Evolutionary conservation across 2,888 invertebrate genomes (phyloP).

Genomic region (Bruchidius siliquastri): DNA sequence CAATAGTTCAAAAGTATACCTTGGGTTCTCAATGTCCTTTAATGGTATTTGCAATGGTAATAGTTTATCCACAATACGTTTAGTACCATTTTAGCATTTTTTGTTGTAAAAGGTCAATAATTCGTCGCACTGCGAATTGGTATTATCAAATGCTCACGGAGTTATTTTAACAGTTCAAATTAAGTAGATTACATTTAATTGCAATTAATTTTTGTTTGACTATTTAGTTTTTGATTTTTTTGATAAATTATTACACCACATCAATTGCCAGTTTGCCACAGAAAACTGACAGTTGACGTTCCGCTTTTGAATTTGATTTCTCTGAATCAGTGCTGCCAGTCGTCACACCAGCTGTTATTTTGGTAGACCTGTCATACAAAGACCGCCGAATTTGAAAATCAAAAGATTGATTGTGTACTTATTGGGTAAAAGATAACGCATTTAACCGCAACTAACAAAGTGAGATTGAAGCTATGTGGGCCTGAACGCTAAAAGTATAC

Average conservation of each 20-base stretch:
- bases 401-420: too few species aligned
- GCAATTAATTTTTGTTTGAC: neutral
- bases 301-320: neutral
- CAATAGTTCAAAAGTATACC: neutral
- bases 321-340: neutral
- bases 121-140: neutral
- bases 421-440: too few species aligned
- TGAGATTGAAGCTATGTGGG: too few species aligned
- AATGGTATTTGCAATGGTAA: neutral
- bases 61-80: neutral
- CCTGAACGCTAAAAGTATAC: too few species aligned
- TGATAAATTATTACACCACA: neutral
- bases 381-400: too few species aligned
- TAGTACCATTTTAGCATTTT: neutral
- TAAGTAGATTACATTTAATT: neutral
- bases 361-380: neutral
- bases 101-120: neutral
- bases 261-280: neutral
- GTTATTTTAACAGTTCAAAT: neutral
- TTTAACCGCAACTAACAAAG: too few species aligned
- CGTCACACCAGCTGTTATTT: neutral
- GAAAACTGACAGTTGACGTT: neutral
- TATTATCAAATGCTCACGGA: neutral
- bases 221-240: neutral
- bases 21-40: neutral